phyloP scores from a whole-genome alignment of 2,797 vertebrate genomes.

The Glossophaga mutica region DNA sequence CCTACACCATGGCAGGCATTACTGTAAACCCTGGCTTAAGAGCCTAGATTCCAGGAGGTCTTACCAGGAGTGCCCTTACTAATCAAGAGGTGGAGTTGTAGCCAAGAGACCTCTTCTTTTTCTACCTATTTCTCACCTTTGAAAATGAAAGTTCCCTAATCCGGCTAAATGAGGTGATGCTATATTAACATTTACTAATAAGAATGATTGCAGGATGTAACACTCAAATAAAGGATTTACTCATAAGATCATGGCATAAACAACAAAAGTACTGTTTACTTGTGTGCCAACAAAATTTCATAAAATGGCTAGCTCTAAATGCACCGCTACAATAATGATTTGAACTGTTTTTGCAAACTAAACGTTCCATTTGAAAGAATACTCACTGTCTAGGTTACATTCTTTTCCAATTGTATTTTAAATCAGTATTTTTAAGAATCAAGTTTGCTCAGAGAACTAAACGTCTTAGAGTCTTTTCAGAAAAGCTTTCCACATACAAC shows the following conservation, averaged over 20 bases:
- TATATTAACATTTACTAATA: neutral
- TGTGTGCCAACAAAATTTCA: neutral
- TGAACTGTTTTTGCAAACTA: conserved; percentile 5
- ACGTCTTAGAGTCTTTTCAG: neutral
- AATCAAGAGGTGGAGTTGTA: neutral
- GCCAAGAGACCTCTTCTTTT: neutral
- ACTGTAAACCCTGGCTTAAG: neutral
- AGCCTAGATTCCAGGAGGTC: neutral
- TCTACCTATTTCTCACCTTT: neutral
- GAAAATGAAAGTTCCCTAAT: neutral
- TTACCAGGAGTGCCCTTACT: neutral
- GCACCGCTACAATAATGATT: neutral
- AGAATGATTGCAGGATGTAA: neutral
- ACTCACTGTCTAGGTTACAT: neutral
- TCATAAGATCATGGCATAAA: neutral
- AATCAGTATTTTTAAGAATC: neutral
- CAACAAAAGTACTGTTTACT: neutral
- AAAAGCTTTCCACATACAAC: neutral
- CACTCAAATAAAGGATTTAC: neutral
- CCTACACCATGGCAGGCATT: neutral
- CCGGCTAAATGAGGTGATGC: neutral
- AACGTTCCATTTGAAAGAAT: neutral
- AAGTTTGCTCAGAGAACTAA: neutral
- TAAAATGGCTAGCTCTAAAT: neutral
- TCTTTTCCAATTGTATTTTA: neutral